Evolutionary conservation across 2,113 vertebrate species (phyloP), one percentile per base, ranked within the genome.

Genomic region (Oncorhynchus keta): DNA sequence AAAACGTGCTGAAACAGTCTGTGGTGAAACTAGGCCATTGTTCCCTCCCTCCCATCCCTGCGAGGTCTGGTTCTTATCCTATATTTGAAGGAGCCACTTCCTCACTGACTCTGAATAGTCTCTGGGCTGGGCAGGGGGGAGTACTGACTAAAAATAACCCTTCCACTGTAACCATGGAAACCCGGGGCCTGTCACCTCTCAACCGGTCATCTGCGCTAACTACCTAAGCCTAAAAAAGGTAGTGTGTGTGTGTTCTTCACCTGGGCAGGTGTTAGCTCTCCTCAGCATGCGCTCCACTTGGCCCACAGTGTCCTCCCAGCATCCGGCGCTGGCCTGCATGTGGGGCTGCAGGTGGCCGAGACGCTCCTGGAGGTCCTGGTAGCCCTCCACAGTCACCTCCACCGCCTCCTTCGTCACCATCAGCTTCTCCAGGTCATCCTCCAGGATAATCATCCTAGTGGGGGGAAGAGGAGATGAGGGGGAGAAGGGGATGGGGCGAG

Each of bases 341-440:
- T 99, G 97, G 48, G 98, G 98, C 84, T 98, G 94, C 88, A 99
- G 94, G 87, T 95, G 91, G 70, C 94, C 95, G 0, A 99, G 91
- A 78, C 97, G 96, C 78, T 98, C 93, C 68, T 94, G 95, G 72
- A 98, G 91, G 77, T 95, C 90, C 22, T 94, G 93, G 83, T 95
- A 98, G 72, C 95, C 94, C 67, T 95, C 93, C 18, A 91, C 89
- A 0, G 94, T 93, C 91, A 95, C 72, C 86, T 95, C 95, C 0
- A 90, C 87, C 1, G 92, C 90, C 76, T 98, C 95, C 85, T 95
- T 95, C 82, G 93, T 94, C 86, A 94, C 94, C 93, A 96, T 95
- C 86, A 98, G 89, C 73, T 98, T 98, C 91, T 99, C 97, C 89
- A 99, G 93, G 88, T 99, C 97, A 76, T 99, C 97, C 88, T 99